Conservation (phyloP, 2,113 vertebrate species). For the Morone saxatilis region DNA sequence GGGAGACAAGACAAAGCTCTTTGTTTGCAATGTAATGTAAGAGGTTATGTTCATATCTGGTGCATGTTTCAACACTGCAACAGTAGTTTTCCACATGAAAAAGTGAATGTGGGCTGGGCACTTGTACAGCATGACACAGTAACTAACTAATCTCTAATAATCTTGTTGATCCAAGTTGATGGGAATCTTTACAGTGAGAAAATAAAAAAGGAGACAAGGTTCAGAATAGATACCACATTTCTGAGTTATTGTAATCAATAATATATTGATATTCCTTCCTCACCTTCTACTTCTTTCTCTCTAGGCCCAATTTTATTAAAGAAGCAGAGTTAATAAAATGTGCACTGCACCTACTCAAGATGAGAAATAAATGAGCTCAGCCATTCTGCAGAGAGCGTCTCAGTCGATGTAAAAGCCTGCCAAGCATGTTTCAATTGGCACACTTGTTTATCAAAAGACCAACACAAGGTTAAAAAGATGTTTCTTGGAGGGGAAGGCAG, state of each 20-base stretch:
- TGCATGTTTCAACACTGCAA: too few relatives aligned
- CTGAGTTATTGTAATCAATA: background rate
- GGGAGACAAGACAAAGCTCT: background rate
- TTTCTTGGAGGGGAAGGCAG: background rate
- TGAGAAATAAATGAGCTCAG: constrained; percentile 13
- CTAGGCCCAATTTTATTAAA: too few relatives aligned
- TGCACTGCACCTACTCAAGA: background rate
- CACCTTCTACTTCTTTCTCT: background rate
- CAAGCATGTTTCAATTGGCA: constrained; percentile 20
- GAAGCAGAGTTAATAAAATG: background rate
- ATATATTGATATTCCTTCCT: background rate
- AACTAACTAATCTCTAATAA: too few relatives aligned
- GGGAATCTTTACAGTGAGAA: background rate
- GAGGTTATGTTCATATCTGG: background rate
- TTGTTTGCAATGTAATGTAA: background rate
- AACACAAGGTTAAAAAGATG: background rate
- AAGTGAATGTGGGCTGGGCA: too few relatives aligned
- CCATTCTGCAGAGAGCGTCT: background rate
- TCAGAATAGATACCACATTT: background rate
- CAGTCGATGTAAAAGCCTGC: background rate
- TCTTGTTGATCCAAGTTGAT: background rate
- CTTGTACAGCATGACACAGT: too few relatives aligned
- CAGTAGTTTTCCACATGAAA: too few relatives aligned
- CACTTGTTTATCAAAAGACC: background rate
- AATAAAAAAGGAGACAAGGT: background rate